Base-by-base conservation (phyloP, 2,113 vertebrate species). In the Chaetorhynchus papuensis region DNA sequence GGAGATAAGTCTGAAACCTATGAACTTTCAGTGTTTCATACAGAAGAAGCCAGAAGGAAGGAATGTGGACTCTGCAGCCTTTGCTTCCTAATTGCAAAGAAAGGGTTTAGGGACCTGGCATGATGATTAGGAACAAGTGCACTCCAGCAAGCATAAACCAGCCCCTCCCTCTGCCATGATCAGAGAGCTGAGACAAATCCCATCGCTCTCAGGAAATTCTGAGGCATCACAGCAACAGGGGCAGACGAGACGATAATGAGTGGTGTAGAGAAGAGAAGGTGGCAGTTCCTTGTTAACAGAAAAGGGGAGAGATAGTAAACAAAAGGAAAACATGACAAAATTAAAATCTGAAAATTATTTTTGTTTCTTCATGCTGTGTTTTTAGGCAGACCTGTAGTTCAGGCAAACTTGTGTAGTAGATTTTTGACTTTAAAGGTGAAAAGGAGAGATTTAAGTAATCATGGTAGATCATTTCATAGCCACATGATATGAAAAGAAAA, bases 131-230 rank as follows among this genome's bases (percentile, higher is more conserved):
- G 72, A 83, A 15, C 28, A 77, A 92, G 64, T 41, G 37, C 28
- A 47, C 41, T 87, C 49, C 64, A 82, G 60, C 35, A 80, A 61
- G 42, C 35, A 69, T 10, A 81, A 94, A 77, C 28, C 47, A 68
- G 1, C 21, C 53, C 30, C 50, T 89, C 53, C 63, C 15, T 35
- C 37, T 74, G 50, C 68, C 77, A 64, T 28, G 49, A 85, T 92
- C 66, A 96, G 76, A 86, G 53, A 65, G 31, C 77, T 91, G 76
- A 83, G 54, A 83, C 53, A 96, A 92, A 89, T 86, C 50, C 45
- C 45, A n/a, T 26, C 0, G 1, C 56, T 80, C 65, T 31, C 45
- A 77, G 53, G n/a, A 76, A 88, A 61, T 70, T 47, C 54, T 57
- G 45, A 83, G 63, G 76, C 50, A 49, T 16, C 68, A 69, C 30